Evolutionary conservation across 2,113 vertebrate species (phyloP).

Genomic region (Myocastor coypus): DNA sequence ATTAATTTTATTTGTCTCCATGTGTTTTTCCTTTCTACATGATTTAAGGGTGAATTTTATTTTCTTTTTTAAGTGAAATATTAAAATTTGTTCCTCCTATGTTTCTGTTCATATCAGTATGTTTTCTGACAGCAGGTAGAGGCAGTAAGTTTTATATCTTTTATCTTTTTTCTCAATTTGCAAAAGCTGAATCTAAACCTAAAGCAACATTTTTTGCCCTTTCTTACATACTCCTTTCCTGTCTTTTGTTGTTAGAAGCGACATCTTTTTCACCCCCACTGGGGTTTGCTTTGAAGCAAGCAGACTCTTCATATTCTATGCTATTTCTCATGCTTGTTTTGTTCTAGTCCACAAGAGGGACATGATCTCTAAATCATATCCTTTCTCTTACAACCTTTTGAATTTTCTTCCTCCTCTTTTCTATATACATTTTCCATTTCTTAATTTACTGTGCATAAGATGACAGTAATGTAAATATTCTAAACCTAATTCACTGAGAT

Average conservation of each 20-base stretch:
- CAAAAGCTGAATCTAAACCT: slow-evolving; percentile 55
- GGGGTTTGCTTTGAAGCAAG: neutral
- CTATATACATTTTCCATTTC: slow-evolving; percentile 45
- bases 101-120: slow-evolving; percentile 37
- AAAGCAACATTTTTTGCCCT: slow-evolving; percentile 31
- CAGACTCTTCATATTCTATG: neutral
- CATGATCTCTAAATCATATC: neutral
- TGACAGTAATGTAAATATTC: neutral
- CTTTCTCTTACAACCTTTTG: slow-evolving; percentile 39
- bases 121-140: neutral
- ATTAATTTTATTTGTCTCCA: slow-evolving; percentile 1
- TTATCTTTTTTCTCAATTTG: neutral
- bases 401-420: slow-evolving; percentile 6
- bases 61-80: slow-evolving; percentile 27
- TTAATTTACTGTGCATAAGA: neutral
- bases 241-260: neutral
- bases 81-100: neutral
- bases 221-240: neutral
- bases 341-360: neutral
- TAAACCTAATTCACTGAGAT: slow-evolving; percentile 10
- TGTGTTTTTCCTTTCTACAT: neutral
- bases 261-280: neutral
- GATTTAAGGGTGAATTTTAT: neutral
- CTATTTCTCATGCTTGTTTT: neutral
- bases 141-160: neutral